A percentile compares a stretch with the other conserved stretches of the same genome.
phyloP scores from a whole-genome alignment of 2,888 invertebrate genomes.

The Lydus trimaculatus region DNA sequence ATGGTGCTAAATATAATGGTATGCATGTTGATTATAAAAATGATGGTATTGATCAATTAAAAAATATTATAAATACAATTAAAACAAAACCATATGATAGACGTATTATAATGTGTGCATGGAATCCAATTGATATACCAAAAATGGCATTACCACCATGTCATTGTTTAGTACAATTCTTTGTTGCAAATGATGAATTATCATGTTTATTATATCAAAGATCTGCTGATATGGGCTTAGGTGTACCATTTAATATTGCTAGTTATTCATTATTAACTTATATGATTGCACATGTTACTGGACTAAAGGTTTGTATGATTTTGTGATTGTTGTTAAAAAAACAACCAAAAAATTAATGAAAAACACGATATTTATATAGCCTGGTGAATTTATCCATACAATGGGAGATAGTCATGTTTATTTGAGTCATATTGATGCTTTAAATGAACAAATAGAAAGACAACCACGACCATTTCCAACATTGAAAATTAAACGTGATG shows the following conservation, averaged over 20 bases:
- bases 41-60: conserved; percentile 86
- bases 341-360: too few relatives aligned
- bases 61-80: conserved; percentile 80
- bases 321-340: not conserved
- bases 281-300: conserved; percentile 97
- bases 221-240: conserved; percentile 97
- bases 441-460: conserved; percentile 81
- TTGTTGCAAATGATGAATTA: conserved; percentile 82
- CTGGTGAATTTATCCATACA: conserved; percentile 94
- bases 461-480: conserved; percentile 84
- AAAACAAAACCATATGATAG: conserved; percentile 84
- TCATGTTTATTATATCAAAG: conserved; percentile 95
- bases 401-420: conserved; percentile 97
- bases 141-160: conserved; percentile 98
- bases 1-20: conserved; percentile 87
- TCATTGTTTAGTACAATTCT: conserved; percentile 94
- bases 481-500: conserved; percentile 75
- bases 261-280: conserved; percentile 93
- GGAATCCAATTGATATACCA: conserved; percentile 90
- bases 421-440: conserved; percentile 83
- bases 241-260: conserved; percentile 99
- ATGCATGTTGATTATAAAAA: conserved; percentile 80
- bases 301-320: conserved; percentile 71
- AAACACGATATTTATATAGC: too few relatives aligned
- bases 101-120: conserved; percentile 91